A percentile compares a stretch with the other conserved stretches of the same genome.
phyloP scores from a whole-genome alignment of 1,140 invertebrate species.

The Bombus sibiricus region DNA sequence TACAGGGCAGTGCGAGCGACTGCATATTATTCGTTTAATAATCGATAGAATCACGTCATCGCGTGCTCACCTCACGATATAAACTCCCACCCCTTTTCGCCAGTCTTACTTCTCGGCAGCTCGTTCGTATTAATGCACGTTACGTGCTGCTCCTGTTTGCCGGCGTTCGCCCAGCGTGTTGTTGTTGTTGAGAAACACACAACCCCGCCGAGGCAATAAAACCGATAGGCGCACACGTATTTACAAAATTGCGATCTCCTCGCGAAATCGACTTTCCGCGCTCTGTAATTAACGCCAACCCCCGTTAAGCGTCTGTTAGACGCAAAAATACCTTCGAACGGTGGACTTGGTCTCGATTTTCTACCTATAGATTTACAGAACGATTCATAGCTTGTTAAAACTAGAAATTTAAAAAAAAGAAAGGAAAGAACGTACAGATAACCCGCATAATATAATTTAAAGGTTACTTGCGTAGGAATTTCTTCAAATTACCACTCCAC shows the following conservation, averaged over 20 bases:
- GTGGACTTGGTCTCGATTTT: background rate
- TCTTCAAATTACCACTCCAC: background rate
- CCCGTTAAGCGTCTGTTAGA: background rate
- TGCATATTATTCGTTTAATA: conserved; percentile 78
- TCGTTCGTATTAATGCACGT: conserved; percentile 60
- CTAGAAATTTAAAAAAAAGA: no score
- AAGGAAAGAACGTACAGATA: background rate
- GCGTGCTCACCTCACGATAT: conserved; percentile 71
- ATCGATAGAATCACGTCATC: conserved; percentile 78
- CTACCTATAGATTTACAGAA: background rate
- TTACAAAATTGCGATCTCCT: conserved; percentile 33
- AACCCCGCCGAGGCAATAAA: conserved; percentile 11
- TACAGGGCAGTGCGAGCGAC: conserved; percentile 70
- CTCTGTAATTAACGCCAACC: conserved; percentile 2
- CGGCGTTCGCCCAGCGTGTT: background rate
- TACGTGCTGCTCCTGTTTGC: conserved; percentile 37
- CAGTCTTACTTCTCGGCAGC: conserved; percentile 63
- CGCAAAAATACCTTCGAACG: background rate
- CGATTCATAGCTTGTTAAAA: background rate
- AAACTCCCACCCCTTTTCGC: conserved; percentile 51
- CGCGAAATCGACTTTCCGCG: background rate
- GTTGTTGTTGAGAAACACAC: conserved; percentile 53
- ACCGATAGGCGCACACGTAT: conserved; percentile 31
- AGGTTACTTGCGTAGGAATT: background rate
- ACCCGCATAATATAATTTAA: background rate